Evolutionary conservation across 2,113 vertebrate species (phyloP).

Genomic region (Okapia johnstoni): DNA sequence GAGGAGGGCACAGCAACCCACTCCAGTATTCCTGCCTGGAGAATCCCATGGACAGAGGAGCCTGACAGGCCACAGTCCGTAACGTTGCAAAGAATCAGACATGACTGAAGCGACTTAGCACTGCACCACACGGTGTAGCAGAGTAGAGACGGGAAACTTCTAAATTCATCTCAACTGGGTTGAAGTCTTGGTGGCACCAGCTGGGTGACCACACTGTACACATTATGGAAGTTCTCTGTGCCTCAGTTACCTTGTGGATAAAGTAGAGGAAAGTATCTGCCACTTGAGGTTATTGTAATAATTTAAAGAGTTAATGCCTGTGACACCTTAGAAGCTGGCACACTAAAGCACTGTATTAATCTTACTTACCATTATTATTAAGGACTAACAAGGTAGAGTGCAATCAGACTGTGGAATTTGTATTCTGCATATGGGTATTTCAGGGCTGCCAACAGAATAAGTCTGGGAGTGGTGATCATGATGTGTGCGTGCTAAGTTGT

Average conservation of each 20-base stretch:
- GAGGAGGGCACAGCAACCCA: background rate
- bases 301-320: background rate
- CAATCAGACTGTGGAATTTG: background rate
- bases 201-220: background rate
- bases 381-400: background rate
- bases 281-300: background rate
- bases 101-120: background rate
- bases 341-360: background rate
- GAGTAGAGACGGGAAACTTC: background rate
- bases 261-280: background rate
- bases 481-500: fast-evolving
- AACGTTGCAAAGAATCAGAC: background rate
- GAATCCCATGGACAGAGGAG: background rate
- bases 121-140: fast-evolving
- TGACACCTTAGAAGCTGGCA: background rate
- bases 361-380: background rate
- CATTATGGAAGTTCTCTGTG: background rate
- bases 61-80: background rate
- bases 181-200: background rate
- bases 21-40: background rate
- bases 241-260: background rate
- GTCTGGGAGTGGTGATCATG: background rate
- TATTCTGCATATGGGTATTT: background rate
- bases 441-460: background rate
- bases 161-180: background rate